Evolutionary conservation across 2,888 invertebrate genomes (phyloP).

Genomic region (Lasioglossum pauxillum): DNA sequence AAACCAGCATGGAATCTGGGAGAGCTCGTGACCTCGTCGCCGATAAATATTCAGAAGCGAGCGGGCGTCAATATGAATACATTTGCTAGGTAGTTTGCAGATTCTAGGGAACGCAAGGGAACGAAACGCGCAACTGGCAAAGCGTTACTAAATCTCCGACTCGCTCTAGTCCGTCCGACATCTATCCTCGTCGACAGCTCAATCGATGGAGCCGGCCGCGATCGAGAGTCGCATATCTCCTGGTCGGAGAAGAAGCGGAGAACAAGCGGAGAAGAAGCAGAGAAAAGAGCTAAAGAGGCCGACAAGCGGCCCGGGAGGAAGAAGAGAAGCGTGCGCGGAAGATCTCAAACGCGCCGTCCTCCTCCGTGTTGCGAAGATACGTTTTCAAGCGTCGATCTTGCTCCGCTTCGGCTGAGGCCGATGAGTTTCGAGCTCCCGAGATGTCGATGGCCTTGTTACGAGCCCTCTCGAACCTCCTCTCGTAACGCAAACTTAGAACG

Average conservation of each 20-base stretch:
- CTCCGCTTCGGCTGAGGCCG: constrained; percentile 47
- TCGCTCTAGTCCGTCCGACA: constrained; percentile 56
- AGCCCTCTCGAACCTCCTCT: constrained; percentile 20
- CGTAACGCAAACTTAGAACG: background rate
- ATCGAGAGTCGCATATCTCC: constrained; percentile 56
- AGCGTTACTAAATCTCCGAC: constrained; percentile 33
- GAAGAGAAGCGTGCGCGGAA: constrained; percentile 67
- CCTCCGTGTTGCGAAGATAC: constrained; percentile 60
- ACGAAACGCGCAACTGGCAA: background rate
- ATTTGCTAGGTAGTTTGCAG: constrained; percentile 11
- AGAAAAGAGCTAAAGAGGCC: constrained; percentile 69
- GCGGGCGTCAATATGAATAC: constrained; percentile 28
- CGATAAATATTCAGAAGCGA: constrained; percentile 31
- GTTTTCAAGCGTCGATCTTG: constrained; percentile 62
- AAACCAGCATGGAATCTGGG: background rate
- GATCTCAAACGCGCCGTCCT: constrained; percentile 76
- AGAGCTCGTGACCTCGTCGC: background rate
- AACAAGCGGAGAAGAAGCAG: background rate
- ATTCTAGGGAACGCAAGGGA: background rate
- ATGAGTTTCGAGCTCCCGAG: constrained; percentile 58
- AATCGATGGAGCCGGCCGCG: constrained; percentile 61
- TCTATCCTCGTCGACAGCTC: constrained; percentile 69
- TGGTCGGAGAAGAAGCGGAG: constrained; percentile 15
- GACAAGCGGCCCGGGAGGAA: constrained; percentile 55
- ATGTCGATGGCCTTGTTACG: constrained; percentile 67